Evolutionary conservation across 2,113 vertebrate species (phyloP).

Genomic region (Prinia subflava): DNA sequence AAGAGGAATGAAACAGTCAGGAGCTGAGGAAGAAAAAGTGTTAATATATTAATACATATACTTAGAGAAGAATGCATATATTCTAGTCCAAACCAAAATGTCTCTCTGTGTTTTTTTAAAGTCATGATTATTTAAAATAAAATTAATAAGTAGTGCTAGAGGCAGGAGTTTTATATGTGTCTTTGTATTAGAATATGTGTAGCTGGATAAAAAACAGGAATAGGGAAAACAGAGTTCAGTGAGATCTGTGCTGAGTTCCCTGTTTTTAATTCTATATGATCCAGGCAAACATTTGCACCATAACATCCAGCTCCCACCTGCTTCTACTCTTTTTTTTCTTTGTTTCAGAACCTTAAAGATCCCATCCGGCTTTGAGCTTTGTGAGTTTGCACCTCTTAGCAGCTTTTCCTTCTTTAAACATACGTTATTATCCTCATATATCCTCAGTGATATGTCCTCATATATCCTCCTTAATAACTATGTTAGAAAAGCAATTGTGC

Average conservation of each 20-base stretch:
- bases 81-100: neutral
- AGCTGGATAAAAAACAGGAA: neutral
- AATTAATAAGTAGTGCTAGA: neutral
- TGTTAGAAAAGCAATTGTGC: neutral
- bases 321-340: neutral
- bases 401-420: neutral
- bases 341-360: neutral
- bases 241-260: neutral
- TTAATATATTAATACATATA: neutral
- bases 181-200: neutral
- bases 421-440: neutral
- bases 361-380: neutral
- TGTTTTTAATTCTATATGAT: neutral
- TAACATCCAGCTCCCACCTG: neutral
- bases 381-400: neutral
- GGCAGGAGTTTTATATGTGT: neutral
- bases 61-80: neutral
- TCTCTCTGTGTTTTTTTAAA: neutral
- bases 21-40: neutral
- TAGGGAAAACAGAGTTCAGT: neutral
- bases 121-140: neutral
- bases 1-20: neutral
- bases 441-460: neutral
- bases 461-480: neutral
- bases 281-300: neutral